A percentile compares a stretch with the other conserved stretches of the same genome.
Evolutionary conservation across 1,140 invertebrate species (phyloP).

Genomic region (Monomorium pharaonis): DNA sequence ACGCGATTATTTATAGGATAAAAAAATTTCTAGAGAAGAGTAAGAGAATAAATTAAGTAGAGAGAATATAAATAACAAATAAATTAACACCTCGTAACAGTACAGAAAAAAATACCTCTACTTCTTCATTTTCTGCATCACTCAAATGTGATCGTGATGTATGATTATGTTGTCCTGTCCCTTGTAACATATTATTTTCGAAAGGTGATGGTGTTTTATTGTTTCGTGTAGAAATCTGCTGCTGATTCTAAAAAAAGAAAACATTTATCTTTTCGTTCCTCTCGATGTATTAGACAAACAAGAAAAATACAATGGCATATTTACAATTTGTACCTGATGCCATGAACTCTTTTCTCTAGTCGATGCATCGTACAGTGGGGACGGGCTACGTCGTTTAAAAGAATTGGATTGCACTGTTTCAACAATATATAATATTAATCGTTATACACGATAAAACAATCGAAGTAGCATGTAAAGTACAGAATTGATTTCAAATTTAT

Average conservation of each 20-base stretch:
- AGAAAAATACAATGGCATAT: conserved; percentile 1
- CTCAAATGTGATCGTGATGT: conserved; percentile 79
- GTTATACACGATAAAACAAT: neutral
- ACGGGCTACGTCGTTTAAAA: conserved; percentile 81
- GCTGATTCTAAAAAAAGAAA: conserved; percentile 72
- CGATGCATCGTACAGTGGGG: conserved; percentile 77
- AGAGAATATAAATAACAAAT: conserved; percentile 32
- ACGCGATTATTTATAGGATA: conserved; percentile 82
- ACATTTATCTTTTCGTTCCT: neutral
- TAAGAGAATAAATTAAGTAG: neutral
- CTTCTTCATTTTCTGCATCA: conserved; percentile 82
- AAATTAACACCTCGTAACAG: neutral
- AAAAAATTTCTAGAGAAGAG: conserved; percentile 79
- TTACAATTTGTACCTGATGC: conserved; percentile 79
- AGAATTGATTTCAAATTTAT: conserved; percentile 62
- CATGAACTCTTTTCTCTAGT: conserved; percentile 76
- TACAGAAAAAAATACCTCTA: conserved; percentile 71
- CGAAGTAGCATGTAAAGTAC: neutral
- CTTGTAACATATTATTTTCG: conserved; percentile 70
- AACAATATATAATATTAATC: neutral
- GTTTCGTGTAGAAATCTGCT: conserved; percentile 70
- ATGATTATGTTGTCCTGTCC: conserved; percentile 74
- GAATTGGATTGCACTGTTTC: conserved; percentile 64
- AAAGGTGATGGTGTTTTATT: conserved; percentile 83
- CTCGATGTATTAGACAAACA: neutral